Base-by-base conservation (phyloP, 2,113 vertebrate species). In the Poecilia latipinna region DNA sequence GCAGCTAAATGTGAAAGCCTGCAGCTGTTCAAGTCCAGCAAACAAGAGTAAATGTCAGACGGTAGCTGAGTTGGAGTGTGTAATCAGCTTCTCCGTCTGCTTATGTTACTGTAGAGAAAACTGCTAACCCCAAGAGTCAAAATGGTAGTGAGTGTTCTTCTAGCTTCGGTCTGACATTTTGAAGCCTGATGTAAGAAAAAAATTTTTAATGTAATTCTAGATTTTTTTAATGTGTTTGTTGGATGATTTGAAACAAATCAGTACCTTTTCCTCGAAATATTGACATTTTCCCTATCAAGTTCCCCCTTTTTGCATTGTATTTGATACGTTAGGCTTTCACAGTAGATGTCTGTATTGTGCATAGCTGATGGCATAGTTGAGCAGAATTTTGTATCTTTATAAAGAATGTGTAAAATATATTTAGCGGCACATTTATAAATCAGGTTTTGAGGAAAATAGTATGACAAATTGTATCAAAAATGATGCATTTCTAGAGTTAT, bases 1-100 rank as follows among this genome's bases (percentile, higher is more conserved):
- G 74, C 63, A 31, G 28, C 61, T 61, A 37, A 78, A 75, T 75
- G 44, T 78, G 33, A 29, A 73, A 61, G 33, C 24, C 51, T n/a
- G 3, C 0, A 57, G 10, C 51, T n/a, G n/a, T 57, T 57, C 69
- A 66, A 78, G 85, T 84, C 22, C 80, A 81, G 57, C 48, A 64
- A 77, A 64, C 32, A 32, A 73, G 82, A 84, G 89, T 84, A 89
- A 32, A 84, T 24, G 68, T 67, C 73, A 61, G 66, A 80, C 28
- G 15, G 26, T 17, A 42, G 74, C 70, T 5, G 5, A 78, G 67
- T 70, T 11, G 12, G 26, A 87, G 79, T 63, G 69, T 75, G 33
- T 61, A 83, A 80, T 84, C 74, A 85, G 78, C 69, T 24, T 4
- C 11, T 26, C 32, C 48, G 33, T 65, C 60, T 72, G 39, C 48